phyloP scores from a whole-genome alignment of 2,797 vertebrate species.

The Lycodopsis pacificus region DNA sequence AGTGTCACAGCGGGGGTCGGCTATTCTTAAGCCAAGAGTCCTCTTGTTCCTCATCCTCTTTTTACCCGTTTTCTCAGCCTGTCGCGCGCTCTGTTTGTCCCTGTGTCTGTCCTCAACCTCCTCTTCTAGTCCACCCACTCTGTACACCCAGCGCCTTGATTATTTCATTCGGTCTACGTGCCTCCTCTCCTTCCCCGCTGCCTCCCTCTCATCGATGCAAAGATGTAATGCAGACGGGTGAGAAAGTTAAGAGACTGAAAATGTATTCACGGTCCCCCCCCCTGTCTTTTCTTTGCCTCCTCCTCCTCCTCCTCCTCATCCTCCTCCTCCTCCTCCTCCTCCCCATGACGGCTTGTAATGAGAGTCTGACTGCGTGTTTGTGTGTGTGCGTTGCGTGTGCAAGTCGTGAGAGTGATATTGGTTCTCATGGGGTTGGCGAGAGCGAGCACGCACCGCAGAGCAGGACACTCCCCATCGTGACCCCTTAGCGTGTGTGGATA shows the following conservation, averaged over 20 bases:
- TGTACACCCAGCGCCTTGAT: constrained; percentile 25
- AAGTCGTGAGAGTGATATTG: constrained; percentile 62
- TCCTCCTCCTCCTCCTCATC: constrained; percentile 50
- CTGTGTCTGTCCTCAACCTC: constrained; percentile 8
- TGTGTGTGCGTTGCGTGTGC: constrained; percentile 43
- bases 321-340: constrained; percentile 55
- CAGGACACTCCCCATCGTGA: constrained; percentile 44
- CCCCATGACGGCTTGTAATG: constrained; percentile 58
- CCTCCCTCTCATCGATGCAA: constrained; percentile 28
- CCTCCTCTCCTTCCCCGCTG: constrained; percentile 27
- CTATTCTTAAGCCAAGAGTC: constrained; percentile 31
- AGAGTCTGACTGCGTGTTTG: constrained; percentile 55
- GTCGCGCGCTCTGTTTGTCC: not conserved
- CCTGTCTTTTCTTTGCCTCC: constrained; percentile 32
- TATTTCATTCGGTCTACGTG: constrained; percentile 50
- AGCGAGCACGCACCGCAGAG: constrained; percentile 36
- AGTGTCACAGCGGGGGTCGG: constrained; percentile 46
- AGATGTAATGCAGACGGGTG: constrained; percentile 70
- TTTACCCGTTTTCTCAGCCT: constrained; percentile 24
- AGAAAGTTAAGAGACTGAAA: constrained; percentile 73
- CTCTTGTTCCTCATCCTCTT: constrained; percentile 33
- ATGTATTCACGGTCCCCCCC: constrained; percentile 65
- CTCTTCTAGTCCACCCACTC: not conserved
- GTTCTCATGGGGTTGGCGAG: constrained; percentile 59
- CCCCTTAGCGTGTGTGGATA: constrained; percentile 10